These are phyloP conservation scores for Agriopis aurantiaria DNA, from an alignment of 2,888 invertebrate genomes.

Conservation along the genomic window DNA sequence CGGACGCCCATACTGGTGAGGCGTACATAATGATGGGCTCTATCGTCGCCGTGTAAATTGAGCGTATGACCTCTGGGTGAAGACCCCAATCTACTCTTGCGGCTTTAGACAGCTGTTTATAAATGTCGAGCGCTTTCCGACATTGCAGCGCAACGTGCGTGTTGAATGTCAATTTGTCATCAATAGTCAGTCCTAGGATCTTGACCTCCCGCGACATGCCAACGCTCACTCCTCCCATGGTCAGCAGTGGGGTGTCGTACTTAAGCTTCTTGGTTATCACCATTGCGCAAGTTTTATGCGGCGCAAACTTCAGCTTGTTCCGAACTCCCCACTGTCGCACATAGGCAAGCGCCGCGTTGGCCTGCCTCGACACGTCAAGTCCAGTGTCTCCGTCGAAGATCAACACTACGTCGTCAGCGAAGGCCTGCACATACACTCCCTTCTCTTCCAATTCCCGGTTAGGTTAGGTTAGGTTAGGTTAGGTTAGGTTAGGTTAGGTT, in stretches of 20 bases:
- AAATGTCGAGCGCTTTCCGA: too few species aligned
- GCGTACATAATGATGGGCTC: constrained; percentile 9
- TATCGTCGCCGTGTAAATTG: constrained; percentile 2
- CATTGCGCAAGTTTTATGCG: not conserved
- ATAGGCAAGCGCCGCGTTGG: not conserved
- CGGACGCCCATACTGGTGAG: not conserved
- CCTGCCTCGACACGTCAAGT: not conserved
- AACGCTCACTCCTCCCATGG: constrained; percentile 11
- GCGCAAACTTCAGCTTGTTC: not conserved
- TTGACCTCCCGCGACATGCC: constrained; percentile 4
- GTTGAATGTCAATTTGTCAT: too few species aligned
- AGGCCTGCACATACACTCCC: not conserved
- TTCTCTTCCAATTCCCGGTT: not conserved
- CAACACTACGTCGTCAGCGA: constrained; percentile 7
- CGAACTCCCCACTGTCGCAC: not conserved
- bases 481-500: too few species aligned
- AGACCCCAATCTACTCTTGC: too few species aligned
- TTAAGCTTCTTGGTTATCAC: not conserved
- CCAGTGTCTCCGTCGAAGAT: constrained; percentile 5
- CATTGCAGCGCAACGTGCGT: too few species aligned
- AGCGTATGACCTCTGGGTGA: not conserved
- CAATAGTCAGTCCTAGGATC: constrained; percentile 1
- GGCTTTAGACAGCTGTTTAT: too few species aligned
- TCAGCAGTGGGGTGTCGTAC: constrained; percentile 7
- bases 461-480: too few species aligned